Base-by-base conservation (phyloP, 2,113 vertebrate species). In the Budorcas taxicolor region DNA sequence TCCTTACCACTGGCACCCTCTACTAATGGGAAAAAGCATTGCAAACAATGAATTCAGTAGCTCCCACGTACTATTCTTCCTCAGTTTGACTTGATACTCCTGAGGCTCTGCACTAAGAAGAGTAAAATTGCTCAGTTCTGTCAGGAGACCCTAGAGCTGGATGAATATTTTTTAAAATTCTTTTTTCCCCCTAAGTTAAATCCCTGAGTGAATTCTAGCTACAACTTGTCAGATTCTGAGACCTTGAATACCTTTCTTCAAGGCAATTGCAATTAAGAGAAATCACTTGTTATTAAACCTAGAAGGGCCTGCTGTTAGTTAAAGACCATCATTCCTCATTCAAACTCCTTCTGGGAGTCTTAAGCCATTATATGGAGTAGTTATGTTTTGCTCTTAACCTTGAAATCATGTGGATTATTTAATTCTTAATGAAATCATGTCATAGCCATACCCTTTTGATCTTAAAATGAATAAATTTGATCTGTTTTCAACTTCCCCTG, bases 221-320 rank as follows among this genome's bases (percentile, higher is more conserved):
- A 94, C 19, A 91, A 33, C 90, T 87, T 96, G 52, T 94, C 96
- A 96, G 40, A 84, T 43, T 90, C 90, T 21, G n/a, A 97, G 91
- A 53, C 95, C 74, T 91, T 94, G 84, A n/a, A 82, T 60, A 76
- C 3, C 64, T 97, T 94, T 95, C 53, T 76, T 96, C n/a, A 78
- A 94, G 87, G 81, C 92, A 90, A 96, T 60, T 67, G 55, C 67
- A 88, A 97, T 95, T 87, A 96, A 95, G 85, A 76, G 64, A 97
- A 97, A 94, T 97, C 45, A 88, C 84, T 96, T 91, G 86, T 78
- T 92, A 98, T 92, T 96, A 96, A 90, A 94, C 31, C 53, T 57
- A 57, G 17, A 74, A 88, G 43, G 17, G n/a, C 86, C 67, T 97
- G 95, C 82, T 97, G n/a, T 90, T 90, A 81, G 50, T 97, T 93